Base-by-base conservation (phyloP, 2,113 vertebrate genomes). In the Atractosteus spatula region DNA sequence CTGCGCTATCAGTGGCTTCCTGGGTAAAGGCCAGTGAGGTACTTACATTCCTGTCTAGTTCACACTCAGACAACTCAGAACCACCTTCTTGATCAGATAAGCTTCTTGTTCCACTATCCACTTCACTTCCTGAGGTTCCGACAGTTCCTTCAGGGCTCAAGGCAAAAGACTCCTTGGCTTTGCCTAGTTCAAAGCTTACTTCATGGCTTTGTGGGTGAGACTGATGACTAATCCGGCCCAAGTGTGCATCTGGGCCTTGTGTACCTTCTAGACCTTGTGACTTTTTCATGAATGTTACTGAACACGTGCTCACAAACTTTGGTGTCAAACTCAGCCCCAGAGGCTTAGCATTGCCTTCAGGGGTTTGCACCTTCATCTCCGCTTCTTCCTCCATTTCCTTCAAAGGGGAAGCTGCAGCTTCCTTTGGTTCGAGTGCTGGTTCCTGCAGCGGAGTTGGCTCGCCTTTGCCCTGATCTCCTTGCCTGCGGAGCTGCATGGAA, bases 401-500 rank as follows among this genome's bases (percentile, higher is more conserved):
- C 29, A 29, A 29, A 29, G 29, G 29, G 29, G 29, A 29, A 29
- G 29, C 29, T 29, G 29, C 29, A 29, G 29, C 29, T 29, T 29
- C 29, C 29, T 29, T 29, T 29, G 29, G 29, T 29, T 29, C 29
- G 29, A 29, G 29, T 66, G 51, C 42, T 80, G 63, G 45, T 77
- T 72, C 79, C 82, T 17, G 84, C 72, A 55, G 84, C 3, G 73
- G 16, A 17, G 76, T 78, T 2, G 57, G 66, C 7, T 64, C 41
- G 69, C 77, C 82, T 55, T 77, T 74, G 61, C 83, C 86, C 66
- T 59, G 56, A 0, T 87, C 85, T 14, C 55, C 75, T 16, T 90
- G 87, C 70, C 72, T 80, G n/a, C 75, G 77, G 42, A 17, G 85
- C 14, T 91, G 87, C 11, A 79, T 72, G 4, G 89, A 91, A 47